Evolutionary conservation across 2,888 invertebrate species (phyloP).

Genomic region (Andrena dorsata): DNA sequence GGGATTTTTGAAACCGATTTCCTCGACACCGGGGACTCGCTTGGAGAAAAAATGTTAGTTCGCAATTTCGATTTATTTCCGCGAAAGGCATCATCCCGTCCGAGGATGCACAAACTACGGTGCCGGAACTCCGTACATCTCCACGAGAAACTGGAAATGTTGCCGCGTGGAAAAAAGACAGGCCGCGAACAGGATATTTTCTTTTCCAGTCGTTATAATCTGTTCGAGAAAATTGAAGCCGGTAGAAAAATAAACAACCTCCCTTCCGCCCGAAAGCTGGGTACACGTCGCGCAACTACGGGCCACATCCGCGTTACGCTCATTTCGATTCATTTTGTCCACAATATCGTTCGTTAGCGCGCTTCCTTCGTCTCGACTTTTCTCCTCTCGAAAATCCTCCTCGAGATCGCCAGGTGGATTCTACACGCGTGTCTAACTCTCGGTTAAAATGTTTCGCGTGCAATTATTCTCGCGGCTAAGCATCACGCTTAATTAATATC

Average conservation of each 20-base stretch:
- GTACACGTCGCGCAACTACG: not conserved
- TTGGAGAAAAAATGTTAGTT: not conserved
- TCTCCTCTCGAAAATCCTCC: slow-evolving; percentile 3
- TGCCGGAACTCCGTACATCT: not conserved
- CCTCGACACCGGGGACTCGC: not conserved
- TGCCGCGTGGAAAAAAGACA: not conserved
- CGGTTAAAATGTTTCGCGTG: slow-evolving; percentile 2
- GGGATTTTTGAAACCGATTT: not conserved
- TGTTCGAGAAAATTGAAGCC: slow-evolving; percentile 40
- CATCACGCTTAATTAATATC: too few relatives aligned
- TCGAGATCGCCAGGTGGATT: not conserved
- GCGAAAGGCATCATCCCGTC: not conserved
- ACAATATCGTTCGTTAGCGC: slow-evolving; percentile 62
- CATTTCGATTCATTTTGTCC: slow-evolving; percentile 47
- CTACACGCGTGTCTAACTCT: not conserved
- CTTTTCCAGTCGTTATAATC: slow-evolving; percentile 41
- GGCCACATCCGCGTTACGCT: slow-evolving; percentile 9
- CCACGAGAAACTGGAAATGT: not conserved
- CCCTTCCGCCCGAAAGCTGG: slow-evolving; percentile 16
- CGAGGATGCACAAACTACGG: too few relatives aligned
- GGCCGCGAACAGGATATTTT: slow-evolving; percentile 26
- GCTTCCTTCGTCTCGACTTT: slow-evolving; percentile 35
- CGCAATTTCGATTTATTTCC: not conserved
- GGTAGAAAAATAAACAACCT: slow-evolving; percentile 56
- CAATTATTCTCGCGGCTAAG: not conserved